These are phyloP conservation scores for Orius laevigatus DNA, from an alignment of 1,140 invertebrate genomes.

Conservation along the genomic window DNA sequence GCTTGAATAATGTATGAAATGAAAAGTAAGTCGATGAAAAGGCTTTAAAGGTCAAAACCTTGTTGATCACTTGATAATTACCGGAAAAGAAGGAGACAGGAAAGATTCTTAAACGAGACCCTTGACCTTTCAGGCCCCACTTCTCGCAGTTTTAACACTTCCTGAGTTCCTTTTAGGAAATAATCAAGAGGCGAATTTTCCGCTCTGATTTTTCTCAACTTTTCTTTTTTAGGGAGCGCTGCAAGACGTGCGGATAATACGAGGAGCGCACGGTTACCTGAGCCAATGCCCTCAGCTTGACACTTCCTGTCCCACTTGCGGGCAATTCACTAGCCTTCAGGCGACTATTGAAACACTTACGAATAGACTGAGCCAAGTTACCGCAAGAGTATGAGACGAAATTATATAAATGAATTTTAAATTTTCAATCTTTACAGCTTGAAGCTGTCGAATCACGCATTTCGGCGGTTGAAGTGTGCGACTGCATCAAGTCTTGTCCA, in stretches of 20 bases:
- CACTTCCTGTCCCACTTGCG: constrained; percentile 75
- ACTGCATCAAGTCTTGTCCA: constrained; percentile 73
- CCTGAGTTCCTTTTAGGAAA: too few relatives aligned
- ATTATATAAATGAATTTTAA: not conserved
- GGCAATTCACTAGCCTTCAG: constrained; percentile 68
- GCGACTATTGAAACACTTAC: constrained; percentile 45
- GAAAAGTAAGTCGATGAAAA: too few relatives aligned
- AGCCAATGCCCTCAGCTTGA: constrained; percentile 71
- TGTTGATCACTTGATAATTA: too few relatives aligned
- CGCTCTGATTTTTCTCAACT: not conserved
- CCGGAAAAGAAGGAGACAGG: too few relatives aligned
- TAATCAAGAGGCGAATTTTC: too few relatives aligned
- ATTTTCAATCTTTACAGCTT: constrained; percentile 40
- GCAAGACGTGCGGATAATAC: constrained; percentile 71
- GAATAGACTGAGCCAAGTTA: constrained; percentile 29
- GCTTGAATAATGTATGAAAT: too few relatives aligned
- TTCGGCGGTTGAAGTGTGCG: constrained; percentile 64
- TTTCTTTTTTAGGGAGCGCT: constrained; percentile 53
- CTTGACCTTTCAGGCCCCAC: too few relatives aligned
- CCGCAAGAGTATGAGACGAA: constrained; percentile 37
- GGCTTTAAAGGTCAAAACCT: too few relatives aligned
- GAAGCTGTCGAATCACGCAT: constrained; percentile 56
- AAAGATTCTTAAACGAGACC: too few relatives aligned
- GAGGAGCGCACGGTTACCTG: constrained; percentile 68
- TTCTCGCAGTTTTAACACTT: too few relatives aligned